Evolutionary conservation across 2,888 invertebrate genomes (phyloP), one percentile per base, ranked within the genome.

Genomic region (Diaphora mendica): DNA sequence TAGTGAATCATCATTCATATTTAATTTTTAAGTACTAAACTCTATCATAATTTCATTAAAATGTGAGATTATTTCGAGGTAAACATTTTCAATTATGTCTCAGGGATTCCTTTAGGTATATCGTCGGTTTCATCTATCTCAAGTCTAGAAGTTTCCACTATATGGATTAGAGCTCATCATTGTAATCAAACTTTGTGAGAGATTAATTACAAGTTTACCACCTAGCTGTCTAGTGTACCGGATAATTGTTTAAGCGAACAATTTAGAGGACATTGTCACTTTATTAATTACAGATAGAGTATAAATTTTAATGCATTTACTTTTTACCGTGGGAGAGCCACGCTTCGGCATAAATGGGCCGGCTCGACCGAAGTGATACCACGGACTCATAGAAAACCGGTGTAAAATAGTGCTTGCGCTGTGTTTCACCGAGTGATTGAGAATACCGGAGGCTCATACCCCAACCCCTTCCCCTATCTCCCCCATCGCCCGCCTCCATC

Each of bases 201-300:
- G 70, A 68, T 33, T 70, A 72, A 76, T 76, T 64, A 67, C 48
- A 70, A 74, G 70, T 74, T 76, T 59, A 17, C 30, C 55, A 67
- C 67, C 44, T 74, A 39, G 48, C 15, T 17, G n/a, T 48, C 17
- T 35, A 64, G 35, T 72, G 35, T 68, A 72, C 68, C 35, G 68
- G 64, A 62, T 68, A 68, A 72, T 73, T 30, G 20, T 0, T 13
- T 51, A 26, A 35, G 35, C 51, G 51, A 65, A 65, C 69, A 65
- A 59, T 42, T 42, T 35, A 15, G 0, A 17, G 20, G 20, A 39
- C 42, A 20, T 17, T 64, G 35, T 23, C 64, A 64, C 35, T 64
- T 4, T 26, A 62, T 26, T 62, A 1, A 30, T 62, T 26, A 30
- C 13, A 26, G 15, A 62, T 62, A 30, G 30, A 30, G 30, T 59